A percentile compares a stretch with the other conserved stretches of the same genome.
Evolutionary conservation across 2,888 invertebrate genomes (phyloP).

Genomic region (Lathronympha strigana): DNA sequence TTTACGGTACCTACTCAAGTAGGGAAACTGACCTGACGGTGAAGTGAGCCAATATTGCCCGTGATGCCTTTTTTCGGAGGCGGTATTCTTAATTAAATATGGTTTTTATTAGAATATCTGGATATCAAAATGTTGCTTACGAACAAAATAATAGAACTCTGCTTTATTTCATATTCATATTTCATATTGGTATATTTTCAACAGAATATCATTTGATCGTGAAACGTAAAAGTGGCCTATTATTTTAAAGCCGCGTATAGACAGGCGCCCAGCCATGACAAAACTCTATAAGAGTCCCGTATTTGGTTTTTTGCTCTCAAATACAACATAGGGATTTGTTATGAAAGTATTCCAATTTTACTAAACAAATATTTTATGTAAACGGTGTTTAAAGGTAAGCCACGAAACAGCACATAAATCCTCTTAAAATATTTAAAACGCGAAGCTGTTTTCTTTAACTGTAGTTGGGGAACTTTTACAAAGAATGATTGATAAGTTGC

Average conservation of each 20-base stretch:
- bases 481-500: conserved; percentile 22
- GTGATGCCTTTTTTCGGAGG: no score
- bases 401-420: conserved; percentile 9
- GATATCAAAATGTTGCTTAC: no score
- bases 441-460: conserved; percentile 20
- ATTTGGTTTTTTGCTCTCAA: neutral
- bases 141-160: no score
- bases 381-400: conserved; percentile 8
- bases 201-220: no score
- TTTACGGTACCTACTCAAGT: neutral
- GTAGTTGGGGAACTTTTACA: conserved; percentile 17
- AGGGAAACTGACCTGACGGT: neutral
- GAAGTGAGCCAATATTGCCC: neutral
- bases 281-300: no score
- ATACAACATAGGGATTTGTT: conserved; percentile 1
- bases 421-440: conserved; percentile 29
- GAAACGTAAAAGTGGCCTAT: no score
- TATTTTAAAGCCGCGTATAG: no score
- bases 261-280: no score
- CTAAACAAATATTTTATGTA: conserved; percentile 6
- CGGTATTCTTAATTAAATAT: no score
- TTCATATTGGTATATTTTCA: no score
- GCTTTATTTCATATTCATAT: no score
- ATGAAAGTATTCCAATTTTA: conserved; percentile 15
- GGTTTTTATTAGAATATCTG: no score